Evolutionary conservation across 2,888 invertebrate genomes (phyloP), one percentile per base, ranked within the genome.

Genomic region (Drosophila picticornis): DNA sequence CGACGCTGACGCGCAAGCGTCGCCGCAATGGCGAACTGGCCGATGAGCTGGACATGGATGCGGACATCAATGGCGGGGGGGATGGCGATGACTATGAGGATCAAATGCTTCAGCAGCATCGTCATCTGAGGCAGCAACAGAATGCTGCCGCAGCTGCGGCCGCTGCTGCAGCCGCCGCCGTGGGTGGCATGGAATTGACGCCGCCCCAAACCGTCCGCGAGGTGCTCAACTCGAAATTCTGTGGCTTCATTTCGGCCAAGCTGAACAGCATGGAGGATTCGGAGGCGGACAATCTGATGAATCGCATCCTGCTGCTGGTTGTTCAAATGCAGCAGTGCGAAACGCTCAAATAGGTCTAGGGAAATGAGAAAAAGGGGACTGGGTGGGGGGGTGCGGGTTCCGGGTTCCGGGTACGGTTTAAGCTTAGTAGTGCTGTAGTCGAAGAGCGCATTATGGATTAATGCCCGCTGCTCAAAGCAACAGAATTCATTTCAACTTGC

Each of bases 281-380:
- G 7, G 92, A 92, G 69, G 92, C 92, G 36, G 92, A 92, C 53
- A 93, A 93, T 84, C 88, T 92, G 36, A 92, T 92, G 93, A 92
- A 93, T 70, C 90, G 91, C 75, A 92, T 92, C 43, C 83, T 92
- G 31, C 81, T 92, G 81, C 74, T 92, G 36, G 83, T 92, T 38
- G 92, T 92, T 40, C 92, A 92, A 70, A 86, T 92, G 64, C 92
- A 92, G 65, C 89, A 87, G 29, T 77, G 80, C 55, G 90, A 88
- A n/a, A 67, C 77, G 19, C 46, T 16, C 25, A 46, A 46, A 46
- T 46, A 46, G 46, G 0, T 25, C 2, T 43, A 43, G n/a, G 56
- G 22, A 78, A 89, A 55, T 87, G 2, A 25, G 16, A n/a, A 16
- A 6, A 6, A 7, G 0, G 1, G 40, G 10, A 27, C 22, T 7